Evolutionary conservation across 2,888 invertebrate genomes (phyloP).

Genomic region (Chaetogeoica ovagalla): DNA sequence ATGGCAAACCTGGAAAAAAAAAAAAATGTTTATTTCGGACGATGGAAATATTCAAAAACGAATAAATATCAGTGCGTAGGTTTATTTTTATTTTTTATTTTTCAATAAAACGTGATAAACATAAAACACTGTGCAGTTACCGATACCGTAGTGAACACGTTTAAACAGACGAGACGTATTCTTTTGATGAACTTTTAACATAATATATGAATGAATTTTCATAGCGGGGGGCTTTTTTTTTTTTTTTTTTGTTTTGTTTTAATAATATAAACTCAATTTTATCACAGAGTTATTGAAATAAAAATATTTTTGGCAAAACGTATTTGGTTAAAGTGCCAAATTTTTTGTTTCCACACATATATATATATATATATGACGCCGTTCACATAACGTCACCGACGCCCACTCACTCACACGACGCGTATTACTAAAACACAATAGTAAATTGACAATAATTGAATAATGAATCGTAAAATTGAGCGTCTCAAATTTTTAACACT

Average conservation of each 20-base stretch:
- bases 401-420: not conserved
- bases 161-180: not conserved
- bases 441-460: constrained; percentile 13
- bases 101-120: not conserved
- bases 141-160: not conserved
- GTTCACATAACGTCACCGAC: no score
- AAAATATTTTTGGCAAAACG: constrained; percentile 46
- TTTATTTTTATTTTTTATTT: no score
- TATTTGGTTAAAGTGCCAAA: constrained; percentile 21
- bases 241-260: no score
- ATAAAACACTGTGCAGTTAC: not conserved
- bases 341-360: no score
- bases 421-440: not conserved
- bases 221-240: no score
- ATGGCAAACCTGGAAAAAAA: constrained; percentile 24
- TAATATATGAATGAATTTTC: not conserved
- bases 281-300: constrained; percentile 10
- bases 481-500: constrained; percentile 21
- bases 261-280: not conserved
- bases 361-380: not conserved
- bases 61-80: constrained; percentile 14
- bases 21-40: not conserved
- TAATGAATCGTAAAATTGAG: constrained; percentile 18
- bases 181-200: not conserved
- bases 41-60: not conserved